Evolutionary conservation across 2,888 invertebrate genomes (phyloP).

Genomic region (Hipparchia semele): DNA sequence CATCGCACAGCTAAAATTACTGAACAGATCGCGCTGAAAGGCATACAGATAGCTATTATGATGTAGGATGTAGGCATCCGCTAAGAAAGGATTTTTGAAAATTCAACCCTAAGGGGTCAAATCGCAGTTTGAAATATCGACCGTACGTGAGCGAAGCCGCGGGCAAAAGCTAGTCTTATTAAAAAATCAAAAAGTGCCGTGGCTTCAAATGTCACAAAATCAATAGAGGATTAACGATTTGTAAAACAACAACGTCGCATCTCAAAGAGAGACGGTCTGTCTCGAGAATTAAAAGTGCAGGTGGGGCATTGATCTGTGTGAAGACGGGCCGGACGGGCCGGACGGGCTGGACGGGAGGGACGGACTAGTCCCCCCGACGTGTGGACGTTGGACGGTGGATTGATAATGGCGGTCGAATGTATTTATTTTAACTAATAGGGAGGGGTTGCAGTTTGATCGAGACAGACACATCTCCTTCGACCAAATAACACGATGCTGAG

Average conservation of each 20-base stretch:
- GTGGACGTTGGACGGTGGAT: conserved; percentile 48
- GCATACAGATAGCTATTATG: too few relatives aligned
- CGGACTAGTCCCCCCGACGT: conserved; percentile 52
- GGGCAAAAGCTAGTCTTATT: too few relatives aligned
- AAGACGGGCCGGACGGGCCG: background rate
- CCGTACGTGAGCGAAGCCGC: too few relatives aligned
- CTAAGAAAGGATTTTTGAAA: too few relatives aligned
- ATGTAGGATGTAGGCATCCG: too few relatives aligned
- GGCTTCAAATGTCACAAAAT: background rate
- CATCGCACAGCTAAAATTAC: too few relatives aligned
- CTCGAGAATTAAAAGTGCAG: conserved; percentile 79
- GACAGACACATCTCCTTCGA: conserved; percentile 9
- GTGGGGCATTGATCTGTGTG: conserved; percentile 78
- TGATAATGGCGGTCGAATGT: conserved; percentile 53
- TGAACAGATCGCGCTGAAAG: too few relatives aligned
- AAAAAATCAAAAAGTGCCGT: background rate
- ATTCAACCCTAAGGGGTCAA: too few relatives aligned
- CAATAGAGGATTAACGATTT: background rate
- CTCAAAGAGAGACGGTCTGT: conserved; percentile 29
- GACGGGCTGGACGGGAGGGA: conserved; percentile 45
- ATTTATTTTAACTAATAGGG: conserved; percentile 48
- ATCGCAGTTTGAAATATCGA: too few relatives aligned
- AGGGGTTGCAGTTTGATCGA: conserved; percentile 33
- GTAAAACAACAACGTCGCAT: conserved; percentile 1
- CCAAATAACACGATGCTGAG: background rate